Base-by-base conservation (phyloP, 2,113 vertebrate species). In the human (Homo sapiens) region DNA sequence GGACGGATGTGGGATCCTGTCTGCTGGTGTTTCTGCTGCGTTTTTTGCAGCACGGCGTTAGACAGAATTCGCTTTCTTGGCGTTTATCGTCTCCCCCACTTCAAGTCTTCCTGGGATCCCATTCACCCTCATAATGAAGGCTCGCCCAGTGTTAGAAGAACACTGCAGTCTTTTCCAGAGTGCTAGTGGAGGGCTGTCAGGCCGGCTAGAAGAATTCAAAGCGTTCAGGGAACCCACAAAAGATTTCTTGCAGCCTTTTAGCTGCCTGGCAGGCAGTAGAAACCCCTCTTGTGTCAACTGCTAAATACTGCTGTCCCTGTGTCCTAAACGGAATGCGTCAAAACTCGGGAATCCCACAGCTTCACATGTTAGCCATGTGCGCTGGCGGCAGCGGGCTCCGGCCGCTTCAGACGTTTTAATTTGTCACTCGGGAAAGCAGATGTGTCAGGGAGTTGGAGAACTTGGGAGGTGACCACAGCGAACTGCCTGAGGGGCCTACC, bases 381-480 rank as follows among this genome's bases (percentile, higher is more conserved):
- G 97, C 97, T 97, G 97, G 96, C 23, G 6, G 98, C 98, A 98
- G 98, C 1, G 0, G 43, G 93, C 97, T 98, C 90, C 59, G 35
- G 95, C 92, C 73, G 64, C 87, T 72, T 93, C 93, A 96, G 96
- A 95, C 97, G 10, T 95, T 98, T 97, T 95, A 94, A 98, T 96
- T 98, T 98, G 94, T 96, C 95, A 95, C 96, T 98, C 94, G n/a
- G 73, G 88, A 98, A 98, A 97, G 93, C 98, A 97, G 98, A 98
- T 97, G 97, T 97, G 97, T 93, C 90, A 59, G 97, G 94, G 93
- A 96, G 97, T 95, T 93, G 95, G 96, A 90, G 97, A 95, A 83
- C 94, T 40, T 86, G 87, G 93, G 94, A 98, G 95, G 92, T 91
- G 94, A 93, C 78, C 98, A 97, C 86, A 81, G 92, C 92, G n/a